Evolutionary conservation across 2,888 invertebrate genomes (phyloP), one percentile per base, ranked within the genome.

Genomic region (Meiosimyza platycephala): DNA sequence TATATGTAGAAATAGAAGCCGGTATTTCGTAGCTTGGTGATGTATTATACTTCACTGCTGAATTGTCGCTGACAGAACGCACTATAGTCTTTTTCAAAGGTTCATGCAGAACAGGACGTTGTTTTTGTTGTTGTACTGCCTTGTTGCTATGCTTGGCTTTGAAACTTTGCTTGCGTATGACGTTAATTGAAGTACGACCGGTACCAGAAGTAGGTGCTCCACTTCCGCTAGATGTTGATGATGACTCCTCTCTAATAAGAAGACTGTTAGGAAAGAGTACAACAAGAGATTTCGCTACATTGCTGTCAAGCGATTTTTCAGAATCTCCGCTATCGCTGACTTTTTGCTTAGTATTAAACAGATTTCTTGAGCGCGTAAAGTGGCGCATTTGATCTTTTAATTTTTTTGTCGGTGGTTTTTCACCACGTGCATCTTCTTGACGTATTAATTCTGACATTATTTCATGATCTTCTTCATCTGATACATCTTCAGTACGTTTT

Each of bases 401-500:
- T 59, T 89, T 83, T 77, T 89, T 87, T 78, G 89, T 85, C 6
- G 88, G 84, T 15, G 88, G 84, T 15, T 87, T 85, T 72, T 88
- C 88, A 78, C 91, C 86, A 77, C 92, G 86, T 84, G 90, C 88
- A 82, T 91, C 89, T 88, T 94, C 91, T 76, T 91, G 89, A 60
- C 89, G 88, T 63, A 92, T 82, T 64, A 89, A 76, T 59, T 85
- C 81, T 40, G 78, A 80, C 78, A 90, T 84, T 52, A 86, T 84
- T 74, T 88, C 85, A 63, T 86, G 81, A 73, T 86, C 74, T 86
- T 86, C 72, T 84, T 72, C 16, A 68, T 82, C 68, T 78, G 33
- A 76, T 59, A 77, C 84, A 72, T 67, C 63, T 71, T 67, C 22
- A 59, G 65, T 4, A 72, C 76, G 67, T 63, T 82, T 81, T 50